These are phyloP conservation scores for Euschistus heros DNA, from an alignment of 1,140 invertebrate genomes.

Conservation along the genomic window DNA sequence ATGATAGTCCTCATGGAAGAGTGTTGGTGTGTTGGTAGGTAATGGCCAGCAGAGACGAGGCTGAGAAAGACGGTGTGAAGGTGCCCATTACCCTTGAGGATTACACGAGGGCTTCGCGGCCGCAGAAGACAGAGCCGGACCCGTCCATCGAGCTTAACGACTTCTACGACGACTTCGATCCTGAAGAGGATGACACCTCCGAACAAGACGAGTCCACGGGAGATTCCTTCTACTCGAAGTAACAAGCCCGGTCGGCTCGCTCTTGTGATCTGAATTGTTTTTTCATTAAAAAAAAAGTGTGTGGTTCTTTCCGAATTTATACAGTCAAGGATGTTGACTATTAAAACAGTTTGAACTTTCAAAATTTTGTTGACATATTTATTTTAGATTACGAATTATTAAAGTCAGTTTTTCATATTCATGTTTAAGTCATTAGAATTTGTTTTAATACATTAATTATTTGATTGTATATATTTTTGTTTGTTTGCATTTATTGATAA, in stretches of 20 bases:
- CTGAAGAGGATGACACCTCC: conserved; percentile 13
- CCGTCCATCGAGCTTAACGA: conserved; percentile 11
- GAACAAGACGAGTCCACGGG: conserved; percentile 15
- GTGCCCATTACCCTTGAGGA: conserved; percentile 95
- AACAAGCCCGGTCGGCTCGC: not conserved
- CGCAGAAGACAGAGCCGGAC: conserved; percentile 54
- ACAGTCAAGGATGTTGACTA: no score
- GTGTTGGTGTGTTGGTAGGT: conserved; percentile 59
- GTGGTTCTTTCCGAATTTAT: no score
- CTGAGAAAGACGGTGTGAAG: conserved; percentile 87
- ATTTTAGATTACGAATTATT: no score
- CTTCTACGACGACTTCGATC: conserved; percentile 18
- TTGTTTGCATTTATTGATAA: no score
- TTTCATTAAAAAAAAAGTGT: not conserved
- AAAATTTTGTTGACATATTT: no score
- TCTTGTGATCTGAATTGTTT: not conserved
- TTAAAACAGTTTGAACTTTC: no score
- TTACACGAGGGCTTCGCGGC: conserved; percentile 84
- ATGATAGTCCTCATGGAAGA: no score
- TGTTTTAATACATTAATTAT: no score
- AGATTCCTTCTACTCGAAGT: conserved; percentile 12
- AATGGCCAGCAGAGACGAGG: conserved; percentile 80
- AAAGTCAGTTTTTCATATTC: no score
- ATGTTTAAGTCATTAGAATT: no score
- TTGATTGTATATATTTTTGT: no score